Conservation (phyloP, 1,140 invertebrate genomes). For the Drosophila fuyamai region DNA sequence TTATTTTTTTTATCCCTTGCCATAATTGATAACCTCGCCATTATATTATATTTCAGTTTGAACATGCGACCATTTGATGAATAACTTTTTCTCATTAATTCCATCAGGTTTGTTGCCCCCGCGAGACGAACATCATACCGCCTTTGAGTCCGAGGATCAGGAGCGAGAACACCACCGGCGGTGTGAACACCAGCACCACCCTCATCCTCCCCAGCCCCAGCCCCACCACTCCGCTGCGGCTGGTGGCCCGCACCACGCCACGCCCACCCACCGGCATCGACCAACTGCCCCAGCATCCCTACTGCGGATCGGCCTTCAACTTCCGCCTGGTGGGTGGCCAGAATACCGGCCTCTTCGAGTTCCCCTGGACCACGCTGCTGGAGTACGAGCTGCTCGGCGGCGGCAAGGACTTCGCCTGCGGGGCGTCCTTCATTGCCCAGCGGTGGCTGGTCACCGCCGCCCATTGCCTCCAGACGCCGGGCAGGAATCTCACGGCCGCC, state of each 20-base stretch:
- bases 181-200: not conserved
- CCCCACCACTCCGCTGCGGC: not conserved
- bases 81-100: not conserved
- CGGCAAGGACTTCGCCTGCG: conserved; percentile 85
- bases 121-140: conserved; percentile 40
- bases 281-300: conserved; percentile 47
- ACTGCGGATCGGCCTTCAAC: conserved; percentile 53
- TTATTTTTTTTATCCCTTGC: no score
- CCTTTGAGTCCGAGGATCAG: conserved; percentile 23
- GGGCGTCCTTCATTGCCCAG: conserved; percentile 86
- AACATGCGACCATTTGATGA: no score
- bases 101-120: conserved; percentile 57
- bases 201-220: not conserved
- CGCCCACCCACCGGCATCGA: conserved; percentile 12
- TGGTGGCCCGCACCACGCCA: not conserved
- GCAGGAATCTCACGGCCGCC: conserved; percentile 81
- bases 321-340: conserved; percentile 48
- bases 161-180: not conserved
- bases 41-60: no score
- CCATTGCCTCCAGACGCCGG: conserved; percentile 85
- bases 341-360: conserved; percentile 47
- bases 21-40: no score
- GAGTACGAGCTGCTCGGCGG: conserved; percentile 35
- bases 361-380: conserved; percentile 67
- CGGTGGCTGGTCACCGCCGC: conserved; percentile 86